Evolutionary conservation across 2,797 vertebrate species (phyloP), one percentile per base, ranked within the genome.

Genomic region (Enteromius trimaculatus): DNA sequence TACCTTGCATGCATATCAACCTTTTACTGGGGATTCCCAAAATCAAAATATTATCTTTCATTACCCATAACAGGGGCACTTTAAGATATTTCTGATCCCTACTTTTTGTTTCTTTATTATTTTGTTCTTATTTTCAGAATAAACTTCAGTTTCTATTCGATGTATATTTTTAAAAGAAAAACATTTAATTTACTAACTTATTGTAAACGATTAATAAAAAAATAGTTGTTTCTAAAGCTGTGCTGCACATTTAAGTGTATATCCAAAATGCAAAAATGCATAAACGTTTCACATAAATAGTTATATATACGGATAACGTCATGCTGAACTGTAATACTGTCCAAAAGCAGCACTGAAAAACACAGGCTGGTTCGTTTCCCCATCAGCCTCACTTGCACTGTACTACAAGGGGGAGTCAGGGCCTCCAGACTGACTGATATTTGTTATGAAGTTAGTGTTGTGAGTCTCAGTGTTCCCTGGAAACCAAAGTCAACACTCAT

Each of bases 401-500:
- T 58, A 80, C 64, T 83, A 78, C 44, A 62, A 87, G 89, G 89
- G 84, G 90, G 76, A 75, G 86, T 85, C 60, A 58, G 87, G 84
- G 88, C 86, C 88, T 87, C 89, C 84, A 13, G 44, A 69, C 83
- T 90, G 90, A 87, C 89, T 87, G 87, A 91, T 92, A 92, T 92
- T 93, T 94, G 92, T 92, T 93, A 91, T 93, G 91, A 92, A 90
- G 89, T 79, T 87, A 86, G 89, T 87, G 87, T 89, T 84, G 89
- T 90, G 90, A 91, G 90, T 89, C 87, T 91, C 87, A 76, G 86
- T 86, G 89, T 87, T 92, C 88, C 90, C 88, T 89, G 89, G 92
- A 92, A 92, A 92, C 86, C 81, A 89, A 77, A 92, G 84, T 90
- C 90, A 92, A 93, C 90, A 87, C 79, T 76, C 77, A 88, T 90